Base-by-base conservation (phyloP, 2,888 invertebrate genomes). In the Watsonalla binaria region DNA sequence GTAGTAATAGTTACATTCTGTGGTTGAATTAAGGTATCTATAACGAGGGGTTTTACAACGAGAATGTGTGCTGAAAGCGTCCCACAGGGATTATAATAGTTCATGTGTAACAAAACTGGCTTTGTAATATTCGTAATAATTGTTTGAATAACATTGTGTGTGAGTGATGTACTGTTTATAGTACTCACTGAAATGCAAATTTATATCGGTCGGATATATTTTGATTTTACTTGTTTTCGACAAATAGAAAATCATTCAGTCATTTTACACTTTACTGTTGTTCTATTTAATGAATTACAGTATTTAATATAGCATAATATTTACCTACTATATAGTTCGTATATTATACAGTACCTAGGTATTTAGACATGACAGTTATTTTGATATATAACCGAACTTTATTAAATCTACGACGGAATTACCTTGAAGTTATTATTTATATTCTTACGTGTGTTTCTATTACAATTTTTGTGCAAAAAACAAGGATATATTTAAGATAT, bases 171-270 rank as follows among this genome's bases (percentile, higher is more conserved):
- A 24, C 24, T 35, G n/a, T 51, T 52, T 47, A 6, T 62, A 72
- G 67, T 72, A 67, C 70, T 63, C 62, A 69, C 65, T 57, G 65
- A 62, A 72, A 75, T 70, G 66, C 55, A 71, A 73, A 76, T 72
- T 66, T 65, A 56, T 57, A 64, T 65, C 65, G 58, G 63, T 66
- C 51, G 61, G 65, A 67, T 62, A 60, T 59, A 62, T 72, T 69
- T 67, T 65, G 63, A 64, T 68, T 66, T 66, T 61, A 66, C 60
- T 65, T 67, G 59, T 59, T 65, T 52, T 70, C 72, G 71, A 66
- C 66, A 65, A 66, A 62, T 60, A 63, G 65, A 68, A 68, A 73
- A 62, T 68, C 71, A 24, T 24, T 24, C 24, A 24, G 72, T 72
- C 63, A 70, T 70, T 70, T 71, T 60, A 58, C 57, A 57, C 62